Percentiles rank a stretch among this genome's conserved stretches.
These are phyloP conservation scores for Serrognathus titanus DNA, from an alignment of 2,888 invertebrate genomes.

Conservation along the genomic window DNA sequence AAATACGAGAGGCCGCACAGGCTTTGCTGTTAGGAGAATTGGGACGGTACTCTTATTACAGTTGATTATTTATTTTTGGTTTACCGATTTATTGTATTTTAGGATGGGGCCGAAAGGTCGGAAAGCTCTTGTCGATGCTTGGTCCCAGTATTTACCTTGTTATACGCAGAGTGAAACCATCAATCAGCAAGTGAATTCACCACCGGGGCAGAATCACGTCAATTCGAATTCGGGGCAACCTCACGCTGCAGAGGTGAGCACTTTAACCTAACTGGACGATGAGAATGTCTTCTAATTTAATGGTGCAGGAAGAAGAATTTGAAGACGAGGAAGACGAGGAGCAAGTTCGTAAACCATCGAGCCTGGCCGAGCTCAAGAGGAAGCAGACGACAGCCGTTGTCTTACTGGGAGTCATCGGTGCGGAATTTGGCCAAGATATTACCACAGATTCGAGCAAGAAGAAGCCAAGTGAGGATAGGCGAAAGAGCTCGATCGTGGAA, in stretches of 20 bases:
- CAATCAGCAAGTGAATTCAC: slow-evolving; percentile 60
- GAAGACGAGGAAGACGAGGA: slow-evolving; percentile 78
- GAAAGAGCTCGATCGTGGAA: slow-evolving; percentile 84
- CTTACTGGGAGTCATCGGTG: slow-evolving; percentile 93
- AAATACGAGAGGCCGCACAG: slow-evolving; percentile 96
- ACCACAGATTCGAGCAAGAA: slow-evolving; percentile 60
- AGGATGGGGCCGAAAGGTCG: slow-evolving; percentile 86
- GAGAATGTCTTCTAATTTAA: background rate
- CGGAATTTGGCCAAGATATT: slow-evolving; percentile 97
- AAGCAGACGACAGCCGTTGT: slow-evolving; percentile 98
- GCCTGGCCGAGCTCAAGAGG: slow-evolving; percentile 79
- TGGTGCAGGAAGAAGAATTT: slow-evolving; percentile 67
- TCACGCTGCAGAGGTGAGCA: slow-evolving; percentile 3
- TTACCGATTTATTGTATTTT: slow-evolving; percentile 16
- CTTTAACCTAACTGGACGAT: no score
- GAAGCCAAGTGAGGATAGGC: slow-evolving; percentile 57
- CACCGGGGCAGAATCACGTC: slow-evolving; percentile 49
- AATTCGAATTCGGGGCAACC: slow-evolving; percentile 31
- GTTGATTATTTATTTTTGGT: background rate
- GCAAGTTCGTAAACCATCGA: slow-evolving; percentile 82
- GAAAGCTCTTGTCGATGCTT: slow-evolving; percentile 87
- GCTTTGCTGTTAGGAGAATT: slow-evolving; percentile 92
- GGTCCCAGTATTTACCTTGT: slow-evolving; percentile 93
- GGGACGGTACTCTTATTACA: slow-evolving; percentile 53
- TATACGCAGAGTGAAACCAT: slow-evolving; percentile 79